Percentiles rank a stretch among this genome's conserved stretches.
Conservation (phyloP, 2,113 vertebrate species). For the Loxodonta africana region DNA sequence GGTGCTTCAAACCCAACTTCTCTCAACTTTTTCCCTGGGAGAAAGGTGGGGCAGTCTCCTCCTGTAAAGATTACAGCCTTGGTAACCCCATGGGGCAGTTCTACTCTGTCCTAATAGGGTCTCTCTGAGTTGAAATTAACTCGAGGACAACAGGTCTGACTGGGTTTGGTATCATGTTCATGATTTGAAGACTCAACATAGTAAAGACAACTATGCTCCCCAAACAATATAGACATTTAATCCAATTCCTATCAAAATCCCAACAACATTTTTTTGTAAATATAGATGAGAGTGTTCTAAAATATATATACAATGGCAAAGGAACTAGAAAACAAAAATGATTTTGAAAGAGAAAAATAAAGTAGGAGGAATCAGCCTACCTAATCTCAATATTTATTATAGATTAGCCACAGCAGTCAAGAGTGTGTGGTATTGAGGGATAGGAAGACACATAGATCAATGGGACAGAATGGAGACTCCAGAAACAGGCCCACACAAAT, state of each 20-base stretch:
- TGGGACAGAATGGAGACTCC: not conserved
- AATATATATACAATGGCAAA: not conserved
- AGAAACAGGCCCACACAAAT: not conserved
- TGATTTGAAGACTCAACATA: not conserved
- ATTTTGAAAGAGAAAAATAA: not conserved
- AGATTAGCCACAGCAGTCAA: not conserved
- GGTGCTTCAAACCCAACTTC: not conserved
- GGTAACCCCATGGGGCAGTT: not conserved
- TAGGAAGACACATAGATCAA: not conserved
- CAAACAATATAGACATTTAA: not conserved
- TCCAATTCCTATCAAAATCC: not conserved
- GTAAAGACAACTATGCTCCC: not conserved
- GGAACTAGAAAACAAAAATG: not conserved
- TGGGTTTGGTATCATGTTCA: not conserved
- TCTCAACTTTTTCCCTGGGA: not conserved
- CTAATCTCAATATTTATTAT: not conserved
- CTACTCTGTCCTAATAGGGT: no score
- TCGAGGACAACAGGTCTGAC: not conserved
- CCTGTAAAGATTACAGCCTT: not conserved
- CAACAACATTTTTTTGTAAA: not conserved
- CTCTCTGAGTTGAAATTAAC: not conserved
- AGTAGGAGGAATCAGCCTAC: not conserved
- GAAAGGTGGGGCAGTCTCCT: not conserved
- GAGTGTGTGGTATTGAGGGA: rapidly evolving
- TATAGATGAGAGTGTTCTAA: not conserved